Evolutionary conservation across 2,797 vertebrate genomes (phyloP), one percentile per base, ranked within the genome.

Genomic region (Centropyge bicolor): DNA sequence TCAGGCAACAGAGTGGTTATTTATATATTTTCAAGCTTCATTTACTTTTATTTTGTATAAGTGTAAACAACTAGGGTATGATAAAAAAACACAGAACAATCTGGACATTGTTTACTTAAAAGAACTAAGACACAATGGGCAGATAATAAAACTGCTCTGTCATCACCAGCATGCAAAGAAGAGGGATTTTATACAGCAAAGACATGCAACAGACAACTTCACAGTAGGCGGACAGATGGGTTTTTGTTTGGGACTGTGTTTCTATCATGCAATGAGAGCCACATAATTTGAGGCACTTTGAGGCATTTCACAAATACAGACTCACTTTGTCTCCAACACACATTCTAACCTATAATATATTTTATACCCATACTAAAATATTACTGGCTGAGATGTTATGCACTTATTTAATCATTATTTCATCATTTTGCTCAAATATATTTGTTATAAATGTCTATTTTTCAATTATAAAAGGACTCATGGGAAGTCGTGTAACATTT

Each of bases 81-180:
- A 38, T 13, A 31, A 65, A 22, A 62, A 55, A 61, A 38, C n/a
- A 48, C 12, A 49, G 43, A 13, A 41, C 5, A 24, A 36, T 11
- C 10, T 9, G 22, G 36, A 41, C 11, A 51, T 43, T 64, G 14
- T 66, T 64, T 24, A 46, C 36, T 41, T 19, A 54, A 48, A 36
- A n/a, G 5, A 67, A 41, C 5, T 48, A 10, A 48, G 40, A 46
- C 9, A 36, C 36, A 45, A 43, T n/a, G 11, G 13, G 7, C 16
- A 51, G 13, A 41, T 27, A 78, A 16, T 1, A 22, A 64, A 75
- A 55, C 10, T 45, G 48, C 40, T 61, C 12, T 55, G 55, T 62
- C 66, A 70, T 77, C 60, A 27, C 64, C 8, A 61, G 1, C 19
- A 35, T 55, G 22, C 46, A 55, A 55, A 72, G 41, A 49, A 4